Base-by-base conservation (phyloP, 2,113 vertebrate species). In the Melanerpes aurifrons region DNA sequence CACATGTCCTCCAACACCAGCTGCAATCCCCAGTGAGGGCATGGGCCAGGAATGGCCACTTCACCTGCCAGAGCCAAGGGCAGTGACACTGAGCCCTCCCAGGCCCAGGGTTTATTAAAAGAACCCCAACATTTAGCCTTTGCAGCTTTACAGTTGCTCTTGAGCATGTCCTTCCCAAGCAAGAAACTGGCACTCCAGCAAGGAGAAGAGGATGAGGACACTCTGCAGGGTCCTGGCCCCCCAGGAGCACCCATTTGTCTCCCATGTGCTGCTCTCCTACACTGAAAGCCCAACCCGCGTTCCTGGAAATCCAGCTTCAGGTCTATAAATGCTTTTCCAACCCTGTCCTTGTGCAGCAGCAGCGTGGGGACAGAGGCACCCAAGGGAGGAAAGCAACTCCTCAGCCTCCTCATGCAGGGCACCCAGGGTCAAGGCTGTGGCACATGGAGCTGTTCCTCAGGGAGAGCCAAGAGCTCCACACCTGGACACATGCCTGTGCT, bases 301-400 rank as follows among this genome's bases (percentile, higher is more conserved):
- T 69, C 35, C 62, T 24, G 18, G 31, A n/a, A 53, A 29, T 7
- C 35, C 37, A 18, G 3, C 43, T 40, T 43, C 0, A 1, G 54
- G 6, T 4, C 18, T 50, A 2, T 0, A 10, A 63, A 13, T 15
- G 2, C 56, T 3, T 7, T 2, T 16, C 1, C 63, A 24, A 6
- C 29, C 4, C 47, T 1, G 1, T 12, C 71, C 5, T 17, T 4
- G 20, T 10, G 48, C 0, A 2, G 79, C 29, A 43, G 53, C 83
- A 2, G 74, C 29, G 26, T 78, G n/a, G 50, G 31, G 48, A 6
- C 64, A 40, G 47, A 18, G 58, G 7, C 6, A 9, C 54, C 32
- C 8, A 1, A 9, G 21, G 0, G 3, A 18, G 73, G 45, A 8
- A 2, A 19, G 53, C 5, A 9, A 3, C 6, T 35, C 35, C 15